These are phyloP conservation scores for Hippopotamyrus pictus DNA, from an alignment of 2,797 vertebrate genomes.

Conservation along the genomic window DNA sequence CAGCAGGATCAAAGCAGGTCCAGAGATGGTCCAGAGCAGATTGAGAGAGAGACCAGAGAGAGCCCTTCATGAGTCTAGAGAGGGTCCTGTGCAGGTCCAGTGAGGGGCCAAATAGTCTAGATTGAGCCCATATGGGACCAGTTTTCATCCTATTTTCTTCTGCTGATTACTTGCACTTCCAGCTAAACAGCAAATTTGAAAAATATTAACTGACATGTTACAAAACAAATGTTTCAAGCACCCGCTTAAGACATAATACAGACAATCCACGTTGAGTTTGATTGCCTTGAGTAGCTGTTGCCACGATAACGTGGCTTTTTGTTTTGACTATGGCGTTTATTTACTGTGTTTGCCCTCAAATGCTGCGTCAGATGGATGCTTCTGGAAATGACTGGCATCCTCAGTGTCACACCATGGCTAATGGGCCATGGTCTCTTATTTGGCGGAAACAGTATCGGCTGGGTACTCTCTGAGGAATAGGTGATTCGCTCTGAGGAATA, in stretches of 20 bases:
- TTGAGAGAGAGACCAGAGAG: neutral
- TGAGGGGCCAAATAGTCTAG: neutral
- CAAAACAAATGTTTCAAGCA: neutral
- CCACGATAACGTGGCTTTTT: conserved; percentile 18
- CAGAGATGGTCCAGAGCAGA: neutral
- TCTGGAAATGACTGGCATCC: neutral
- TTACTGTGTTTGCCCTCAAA: conserved; percentile 16
- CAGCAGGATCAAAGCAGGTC: neutral
- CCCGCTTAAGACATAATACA: conserved; percentile 24
- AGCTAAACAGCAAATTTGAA: neutral
- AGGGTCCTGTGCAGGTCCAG: neutral
- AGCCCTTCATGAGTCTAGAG: neutral
- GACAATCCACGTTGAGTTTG: conserved; percentile 16
- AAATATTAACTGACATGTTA: neutral
- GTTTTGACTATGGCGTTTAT: conserved; percentile 22
- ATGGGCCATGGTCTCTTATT: neutral
- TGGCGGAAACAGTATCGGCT: neutral
- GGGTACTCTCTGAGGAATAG: neutral
- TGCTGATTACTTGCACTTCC: neutral
- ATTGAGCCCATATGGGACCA: neutral
- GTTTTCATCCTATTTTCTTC: neutral
- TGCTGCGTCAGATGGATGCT: conserved; percentile 8
- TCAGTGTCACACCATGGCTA: neutral
- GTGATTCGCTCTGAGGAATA: neutral
- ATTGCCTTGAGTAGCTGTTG: conserved; percentile 21